Evolutionary conservation across 2,113 vertebrate genomes (phyloP).

Genomic region (Petrocephalus zakoni): DNA sequence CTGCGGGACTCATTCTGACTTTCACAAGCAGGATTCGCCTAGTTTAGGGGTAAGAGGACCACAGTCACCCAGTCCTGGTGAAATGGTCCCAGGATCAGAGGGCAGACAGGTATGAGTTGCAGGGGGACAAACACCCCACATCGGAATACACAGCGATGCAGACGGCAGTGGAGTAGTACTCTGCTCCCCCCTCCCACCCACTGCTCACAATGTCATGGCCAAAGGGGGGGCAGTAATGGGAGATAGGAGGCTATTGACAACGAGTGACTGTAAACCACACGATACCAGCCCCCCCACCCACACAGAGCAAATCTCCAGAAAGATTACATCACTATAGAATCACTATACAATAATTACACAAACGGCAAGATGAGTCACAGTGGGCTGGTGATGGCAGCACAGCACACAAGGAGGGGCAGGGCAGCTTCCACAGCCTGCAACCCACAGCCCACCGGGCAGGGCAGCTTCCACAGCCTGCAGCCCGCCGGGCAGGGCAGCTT

Average conservation of each 20-base stretch:
- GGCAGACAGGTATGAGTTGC: too few species aligned
- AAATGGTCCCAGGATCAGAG: background rate
- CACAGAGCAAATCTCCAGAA: background rate
- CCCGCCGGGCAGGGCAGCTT: background rate
- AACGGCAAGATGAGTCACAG: slow-evolving; percentile 16
- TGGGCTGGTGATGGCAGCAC: background rate
- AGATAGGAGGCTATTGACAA: background rate
- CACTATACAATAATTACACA: slow-evolving; percentile 20
- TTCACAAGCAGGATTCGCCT: background rate
- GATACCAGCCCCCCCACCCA: background rate
- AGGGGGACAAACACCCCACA: background rate
- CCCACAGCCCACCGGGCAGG: too few species aligned
- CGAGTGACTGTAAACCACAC: background rate
- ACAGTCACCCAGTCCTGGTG: background rate
- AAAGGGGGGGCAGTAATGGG: background rate
- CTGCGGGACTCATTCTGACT: background rate
- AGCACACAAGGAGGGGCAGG: background rate
- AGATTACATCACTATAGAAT: slow-evolving; percentile 13
- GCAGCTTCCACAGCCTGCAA: background rate
- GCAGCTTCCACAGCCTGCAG: background rate
- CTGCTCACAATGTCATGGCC: background rate
- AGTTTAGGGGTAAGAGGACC: background rate
- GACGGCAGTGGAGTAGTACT: background rate
- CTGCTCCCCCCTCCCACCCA: background rate
- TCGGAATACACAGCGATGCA: background rate